phyloP scores from a whole-genome alignment of 1,140 invertebrate genomes.

The Leptinotarsa texana region DNA sequence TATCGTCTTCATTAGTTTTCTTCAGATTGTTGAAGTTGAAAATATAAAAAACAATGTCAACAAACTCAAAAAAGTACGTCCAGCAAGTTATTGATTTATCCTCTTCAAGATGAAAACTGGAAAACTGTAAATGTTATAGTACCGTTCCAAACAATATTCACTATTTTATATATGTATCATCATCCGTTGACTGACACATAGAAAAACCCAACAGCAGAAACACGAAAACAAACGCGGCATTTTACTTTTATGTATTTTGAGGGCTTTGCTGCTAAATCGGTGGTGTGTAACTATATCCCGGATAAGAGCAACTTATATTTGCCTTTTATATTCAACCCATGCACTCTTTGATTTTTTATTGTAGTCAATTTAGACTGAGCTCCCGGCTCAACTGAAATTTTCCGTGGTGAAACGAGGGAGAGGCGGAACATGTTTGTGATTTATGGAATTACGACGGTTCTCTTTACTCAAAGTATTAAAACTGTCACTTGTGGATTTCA shows the following conservation, averaged over 20 bases:
- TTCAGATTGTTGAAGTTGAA: no score
- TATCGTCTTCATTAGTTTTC: no score
- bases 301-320: conserved; percentile 29
- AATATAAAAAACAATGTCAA: no score
- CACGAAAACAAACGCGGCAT: conserved; percentile 34
- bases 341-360: conserved; percentile 32
- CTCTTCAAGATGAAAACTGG: no score
- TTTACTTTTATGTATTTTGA: conserved; percentile 43
- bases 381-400: neutral
- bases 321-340: conserved; percentile 33
- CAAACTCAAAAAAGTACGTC: no score
- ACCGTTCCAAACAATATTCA: no score
- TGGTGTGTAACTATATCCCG: conserved; percentile 36
- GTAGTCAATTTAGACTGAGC: conserved; percentile 31
- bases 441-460: conserved; percentile 1
- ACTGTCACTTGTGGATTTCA: neutral
- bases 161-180: no score
- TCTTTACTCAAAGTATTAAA: neutral
- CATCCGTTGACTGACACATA: neutral
- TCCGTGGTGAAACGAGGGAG: neutral
- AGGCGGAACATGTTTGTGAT: neutral
- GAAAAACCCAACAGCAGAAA: conserved; percentile 9
- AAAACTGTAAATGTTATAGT: no score
- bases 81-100: no score
- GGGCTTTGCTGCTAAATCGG: conserved; percentile 42